These are phyloP conservation scores for Oxyura jamaicensis DNA, from an alignment of 2,113 vertebrate genomes.

Conservation along the genomic window DNA sequence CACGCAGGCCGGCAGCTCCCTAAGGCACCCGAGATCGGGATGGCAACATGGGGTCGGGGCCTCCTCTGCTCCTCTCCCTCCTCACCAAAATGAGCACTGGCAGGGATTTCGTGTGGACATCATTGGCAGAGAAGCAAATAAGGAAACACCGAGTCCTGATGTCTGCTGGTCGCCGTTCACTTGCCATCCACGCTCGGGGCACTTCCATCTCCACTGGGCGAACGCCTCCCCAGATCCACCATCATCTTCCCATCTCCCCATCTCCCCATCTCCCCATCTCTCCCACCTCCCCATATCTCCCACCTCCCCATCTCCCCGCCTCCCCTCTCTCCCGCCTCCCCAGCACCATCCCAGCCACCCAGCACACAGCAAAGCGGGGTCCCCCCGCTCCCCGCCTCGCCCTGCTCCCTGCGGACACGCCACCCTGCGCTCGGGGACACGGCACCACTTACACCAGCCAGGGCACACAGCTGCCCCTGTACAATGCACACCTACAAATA, in stretches of 20 bases:
- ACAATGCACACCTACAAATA: background rate
- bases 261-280: no score
- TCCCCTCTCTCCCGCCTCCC: background rate
- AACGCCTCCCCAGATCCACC: no score
- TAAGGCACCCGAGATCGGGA: conserved; percentile 11
- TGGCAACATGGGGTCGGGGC: no score
- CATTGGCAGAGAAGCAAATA: background rate
- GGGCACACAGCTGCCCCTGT: background rate
- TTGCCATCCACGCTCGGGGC: no score
- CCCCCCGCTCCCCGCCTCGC: no score
- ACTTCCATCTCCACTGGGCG: no score
- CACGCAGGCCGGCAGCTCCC: conserved; percentile 19
- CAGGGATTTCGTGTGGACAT: background rate
- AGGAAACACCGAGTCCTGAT: background rate
- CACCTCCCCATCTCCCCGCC: no score
- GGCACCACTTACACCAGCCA: accelerated
- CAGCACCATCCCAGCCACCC: background rate
- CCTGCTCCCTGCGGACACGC: background rate
- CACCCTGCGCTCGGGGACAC: background rate
- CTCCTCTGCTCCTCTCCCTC: background rate
- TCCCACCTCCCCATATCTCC: no score
- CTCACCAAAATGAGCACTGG: background rate
- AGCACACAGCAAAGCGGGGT: no score
- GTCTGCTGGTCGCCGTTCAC: background rate
- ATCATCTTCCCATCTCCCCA: no score